Evolutionary conservation across 2,113 vertebrate genomes (phyloP), one percentile per base, ranked within the genome.

Genomic region (Conger conger): DNA sequence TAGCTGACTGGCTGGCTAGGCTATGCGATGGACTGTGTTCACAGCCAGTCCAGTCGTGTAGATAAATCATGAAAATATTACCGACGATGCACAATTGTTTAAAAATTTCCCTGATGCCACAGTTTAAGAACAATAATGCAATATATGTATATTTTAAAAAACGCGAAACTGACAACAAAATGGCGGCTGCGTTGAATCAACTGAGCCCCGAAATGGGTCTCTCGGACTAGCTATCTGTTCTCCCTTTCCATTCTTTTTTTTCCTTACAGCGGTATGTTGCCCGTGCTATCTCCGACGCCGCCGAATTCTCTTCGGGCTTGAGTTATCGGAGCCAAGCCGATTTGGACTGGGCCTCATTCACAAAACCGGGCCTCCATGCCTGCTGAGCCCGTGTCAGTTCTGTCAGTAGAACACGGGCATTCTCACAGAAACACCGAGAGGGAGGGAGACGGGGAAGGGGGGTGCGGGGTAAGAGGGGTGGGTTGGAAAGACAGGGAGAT

Each of bases 381-480:
- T 94, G 92, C 93, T 94, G 91, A 93, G 94, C 94, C 94, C 94
- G 95, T 93, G 93, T 92, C 92, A 92, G 91, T 94, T 92, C 94
- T 93, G 94, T 94, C 94, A 94, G 93, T 94, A 92, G 91, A 94
- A 88, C 94, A 93, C 93, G 92, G 95, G 94, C 94, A 95, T 94
- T 93, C 94, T 90, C 87, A 91, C 91, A 85, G 89, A 90, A 90
- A 86, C 90, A 40, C 87, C 30, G 90, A 91, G 93, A 85, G 85
- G 76, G 84, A 85, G 80, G 53, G 88, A 83, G 87, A 83, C 90
- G 92, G 92, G 87, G 54, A 30, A 7, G 27, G 76, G 37, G 60
- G 76, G 80, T 80, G 86, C n/a, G 87, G 54, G 54, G 78, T 27
- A 13, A 73, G 68, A 73, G 68, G 68, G 68, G 68, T n/a, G 68